These are phyloP conservation scores for Microplitis deprimator DNA, from an alignment of 2,888 invertebrate genomes.

Conservation along the genomic window DNA sequence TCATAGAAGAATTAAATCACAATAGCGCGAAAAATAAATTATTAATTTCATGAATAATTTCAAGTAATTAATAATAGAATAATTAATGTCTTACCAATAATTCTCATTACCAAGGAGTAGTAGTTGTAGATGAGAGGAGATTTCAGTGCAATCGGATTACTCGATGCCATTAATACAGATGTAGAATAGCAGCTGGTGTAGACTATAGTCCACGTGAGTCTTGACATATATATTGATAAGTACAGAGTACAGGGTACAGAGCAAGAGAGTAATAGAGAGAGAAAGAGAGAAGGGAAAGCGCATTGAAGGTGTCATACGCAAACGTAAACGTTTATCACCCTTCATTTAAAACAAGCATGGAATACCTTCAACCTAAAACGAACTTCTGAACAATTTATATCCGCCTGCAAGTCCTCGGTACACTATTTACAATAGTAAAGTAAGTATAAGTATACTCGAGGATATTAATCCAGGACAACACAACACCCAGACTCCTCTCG, in stretches of 20 bases:
- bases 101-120: slow-evolving; percentile 25
- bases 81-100: slow-evolving; percentile 35
- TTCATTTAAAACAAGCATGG: slow-evolving; percentile 41
- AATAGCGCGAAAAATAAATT: background rate
- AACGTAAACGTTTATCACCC: slow-evolving; percentile 51
- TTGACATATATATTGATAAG: slow-evolving; percentile 37
- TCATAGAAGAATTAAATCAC: background rate
- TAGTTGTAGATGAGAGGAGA: slow-evolving; percentile 17
- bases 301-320: slow-evolving; percentile 53
- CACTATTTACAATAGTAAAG: slow-evolving; percentile 14
- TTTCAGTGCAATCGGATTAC: slow-evolving; percentile 39
- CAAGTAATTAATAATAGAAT: slow-evolving; percentile 18
- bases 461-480: slow-evolving; percentile 12
- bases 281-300: slow-evolving; percentile 35
- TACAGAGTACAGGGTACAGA: background rate
- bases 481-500: background rate
- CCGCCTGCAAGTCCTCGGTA: background rate
- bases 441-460: background rate
- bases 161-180: slow-evolving; percentile 42
- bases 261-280: slow-evolving; percentile 16
- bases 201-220: slow-evolving; percentile 39
- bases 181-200: slow-evolving; percentile 46
- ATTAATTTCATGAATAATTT: background rate
- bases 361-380: slow-evolving; percentile 33
- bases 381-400: slow-evolving; percentile 35